A percentile compares a stretch with the other conserved stretches of the same genome.
Conservation (phyloP, 2,113 vertebrate genomes). For the Ancistrus triradiatus region DNA sequence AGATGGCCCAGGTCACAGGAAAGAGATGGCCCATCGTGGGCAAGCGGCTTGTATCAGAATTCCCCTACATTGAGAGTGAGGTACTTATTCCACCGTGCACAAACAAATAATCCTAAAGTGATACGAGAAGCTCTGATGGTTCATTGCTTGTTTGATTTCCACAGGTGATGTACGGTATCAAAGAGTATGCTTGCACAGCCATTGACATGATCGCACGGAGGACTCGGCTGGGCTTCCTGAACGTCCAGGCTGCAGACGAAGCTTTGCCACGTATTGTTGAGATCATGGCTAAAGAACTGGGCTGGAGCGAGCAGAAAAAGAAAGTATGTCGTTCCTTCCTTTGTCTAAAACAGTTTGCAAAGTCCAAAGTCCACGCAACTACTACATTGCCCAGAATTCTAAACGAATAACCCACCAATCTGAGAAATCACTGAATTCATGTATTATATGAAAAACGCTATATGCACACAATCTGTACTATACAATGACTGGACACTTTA, state of each 20-base stretch:
- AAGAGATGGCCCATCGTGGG: conserved; percentile 94
- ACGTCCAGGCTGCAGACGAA: conserved; percentile 95
- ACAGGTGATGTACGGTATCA: conserved; percentile 86
- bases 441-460: no score
- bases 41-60: conserved; percentile 90
- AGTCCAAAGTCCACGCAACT: no score
- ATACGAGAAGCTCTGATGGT: not conserved
- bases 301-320: conserved; percentile 81
- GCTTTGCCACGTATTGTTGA: conserved; percentile 88
- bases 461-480: no score
- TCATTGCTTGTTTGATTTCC: not conserved
- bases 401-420: no score
- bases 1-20: conserved; percentile 91
- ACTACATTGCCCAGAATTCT: no score
- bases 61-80: conserved; percentile 96
- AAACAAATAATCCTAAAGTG: not conserved
- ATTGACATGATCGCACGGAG: conserved; percentile 89
- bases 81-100: conserved; percentile 57
- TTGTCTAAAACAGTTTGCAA: no score
- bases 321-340: conserved; percentile 63
- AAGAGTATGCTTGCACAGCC: conserved; percentile 91
- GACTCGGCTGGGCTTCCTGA: conserved; percentile 89
- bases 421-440: no score
- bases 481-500: no score
- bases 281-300: conserved; percentile 87